Evolutionary conservation across 2,888 invertebrate genomes (phyloP).

Genomic region (Sepiola atlantica): DNA sequence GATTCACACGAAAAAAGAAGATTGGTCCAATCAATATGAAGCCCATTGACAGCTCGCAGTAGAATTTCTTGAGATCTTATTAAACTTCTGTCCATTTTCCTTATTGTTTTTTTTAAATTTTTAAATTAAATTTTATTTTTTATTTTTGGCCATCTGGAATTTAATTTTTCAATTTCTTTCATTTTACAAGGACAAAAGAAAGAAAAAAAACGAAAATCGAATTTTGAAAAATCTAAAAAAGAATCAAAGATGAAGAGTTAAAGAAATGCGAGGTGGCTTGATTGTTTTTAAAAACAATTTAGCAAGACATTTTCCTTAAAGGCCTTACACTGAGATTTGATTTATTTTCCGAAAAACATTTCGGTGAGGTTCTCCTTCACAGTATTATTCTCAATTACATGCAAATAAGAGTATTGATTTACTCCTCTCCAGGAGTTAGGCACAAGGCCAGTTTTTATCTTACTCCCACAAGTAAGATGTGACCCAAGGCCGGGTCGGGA

Average conservation of each 20-base stretch:
- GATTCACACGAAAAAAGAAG: too few relatives aligned
- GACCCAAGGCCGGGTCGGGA: too few relatives aligned
- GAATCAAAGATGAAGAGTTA: background rate
- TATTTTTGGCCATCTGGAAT: background rate
- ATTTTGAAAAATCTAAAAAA: background rate
- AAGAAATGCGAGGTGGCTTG: background rate
- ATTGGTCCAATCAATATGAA: background rate
- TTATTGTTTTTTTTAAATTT: background rate
- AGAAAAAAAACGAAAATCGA: background rate
- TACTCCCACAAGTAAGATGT: too few relatives aligned
- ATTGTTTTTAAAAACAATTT: background rate
- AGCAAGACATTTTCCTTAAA: conserved; percentile 18
- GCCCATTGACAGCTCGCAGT: background rate
- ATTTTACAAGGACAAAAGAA: background rate
- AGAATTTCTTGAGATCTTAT: background rate
- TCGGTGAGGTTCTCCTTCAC: background rate
- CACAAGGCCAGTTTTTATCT: too few relatives aligned
- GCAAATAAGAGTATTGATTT: background rate
- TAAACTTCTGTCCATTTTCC: background rate
- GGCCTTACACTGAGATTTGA: background rate
- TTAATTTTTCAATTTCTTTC: background rate
- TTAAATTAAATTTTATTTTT: too few relatives aligned
- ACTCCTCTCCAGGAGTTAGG: too few relatives aligned
- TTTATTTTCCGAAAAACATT: conserved; percentile 12
- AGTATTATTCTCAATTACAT: background rate